phyloP scores from a whole-genome alignment of 2,797 vertebrate genomes.

The Danio choprae region DNA sequence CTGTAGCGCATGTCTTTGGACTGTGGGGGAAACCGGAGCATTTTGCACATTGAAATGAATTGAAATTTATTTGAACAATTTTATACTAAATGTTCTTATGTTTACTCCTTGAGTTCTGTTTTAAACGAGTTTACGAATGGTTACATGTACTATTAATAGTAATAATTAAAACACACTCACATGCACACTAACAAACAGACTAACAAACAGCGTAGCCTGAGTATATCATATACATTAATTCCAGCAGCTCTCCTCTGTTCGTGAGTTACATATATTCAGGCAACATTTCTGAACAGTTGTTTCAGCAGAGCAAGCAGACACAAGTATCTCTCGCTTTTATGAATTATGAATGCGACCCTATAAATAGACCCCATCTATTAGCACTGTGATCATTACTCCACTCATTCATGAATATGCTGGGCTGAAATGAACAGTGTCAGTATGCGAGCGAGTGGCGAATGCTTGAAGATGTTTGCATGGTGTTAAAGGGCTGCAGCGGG shows the following conservation, averaged over 20 bases:
- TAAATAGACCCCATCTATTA: constrained; percentile 44
- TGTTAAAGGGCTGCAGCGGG: neutral
- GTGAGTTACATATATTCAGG: neutral
- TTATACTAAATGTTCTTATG: too few relatives aligned
- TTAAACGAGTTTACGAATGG: neutral
- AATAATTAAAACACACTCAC: too few relatives aligned
- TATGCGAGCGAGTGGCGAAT: constrained; percentile 46
- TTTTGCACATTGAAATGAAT: too few relatives aligned
- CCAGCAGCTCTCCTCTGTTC: neutral
- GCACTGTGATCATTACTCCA: constrained; percentile 4
- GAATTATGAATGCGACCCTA: constrained; percentile 24
- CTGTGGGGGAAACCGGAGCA: too few relatives aligned
- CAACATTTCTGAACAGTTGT: constrained; percentile 11
- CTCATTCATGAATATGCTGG: constrained; percentile 28
- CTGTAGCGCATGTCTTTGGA: too few relatives aligned
- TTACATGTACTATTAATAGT: too few relatives aligned
- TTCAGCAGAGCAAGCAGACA: neutral
- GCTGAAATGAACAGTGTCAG: constrained; percentile 25
- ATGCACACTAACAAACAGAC: too few relatives aligned
- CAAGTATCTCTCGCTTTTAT: neutral
- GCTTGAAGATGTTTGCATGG: neutral
- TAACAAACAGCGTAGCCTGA: too few relatives aligned
- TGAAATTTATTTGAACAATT: too few relatives aligned
- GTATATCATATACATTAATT: neutral
- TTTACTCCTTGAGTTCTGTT: neutral